Evolutionary conservation across 2,797 vertebrate species (phyloP).

Genomic region (Poecilia wingei): DNA sequence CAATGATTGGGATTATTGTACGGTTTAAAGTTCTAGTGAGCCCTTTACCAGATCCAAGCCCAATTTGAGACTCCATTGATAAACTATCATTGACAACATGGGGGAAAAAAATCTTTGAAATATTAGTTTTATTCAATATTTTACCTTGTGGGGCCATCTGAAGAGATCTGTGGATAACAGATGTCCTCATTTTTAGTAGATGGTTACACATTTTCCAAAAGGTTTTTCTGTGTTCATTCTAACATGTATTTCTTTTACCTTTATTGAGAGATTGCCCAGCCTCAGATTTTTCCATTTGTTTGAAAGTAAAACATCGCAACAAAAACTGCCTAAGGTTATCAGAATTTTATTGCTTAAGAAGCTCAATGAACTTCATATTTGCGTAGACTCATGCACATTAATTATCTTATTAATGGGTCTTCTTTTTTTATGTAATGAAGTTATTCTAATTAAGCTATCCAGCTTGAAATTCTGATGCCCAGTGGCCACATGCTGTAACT

Average conservation of each 20-base stretch:
- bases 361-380: slow-evolving; percentile 23
- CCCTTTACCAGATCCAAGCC: background rate
- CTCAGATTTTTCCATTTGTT: background rate
- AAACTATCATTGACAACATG: too few relatives aligned
- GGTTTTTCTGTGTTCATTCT: background rate
- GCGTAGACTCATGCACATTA: slow-evolving; percentile 1
- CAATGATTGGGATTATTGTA: background rate
- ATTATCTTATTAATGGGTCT: slow-evolving; percentile 27
- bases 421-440: slow-evolving; percentile 29
- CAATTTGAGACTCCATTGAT: background rate
- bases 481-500: slow-evolving; percentile 32
- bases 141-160: background rate
- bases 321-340: background rate
- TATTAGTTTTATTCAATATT: background rate
- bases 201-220: background rate
- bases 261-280: too few relatives aligned
- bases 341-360: background rate
- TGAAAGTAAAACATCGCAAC: background rate
- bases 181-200: background rate
- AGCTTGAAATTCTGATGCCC: slow-evolving; percentile 30
- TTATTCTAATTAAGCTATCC: slow-evolving; percentile 23
- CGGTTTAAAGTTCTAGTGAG: background rate
- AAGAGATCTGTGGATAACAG: background rate
- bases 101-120: background rate
- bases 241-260: background rate